Percentiles rank a stretch among this genome's conserved stretches.
These are phyloP conservation scores for Nemotelus nigrinus DNA, from an alignment of 2,888 invertebrate species.

Conservation along the genomic window DNA sequence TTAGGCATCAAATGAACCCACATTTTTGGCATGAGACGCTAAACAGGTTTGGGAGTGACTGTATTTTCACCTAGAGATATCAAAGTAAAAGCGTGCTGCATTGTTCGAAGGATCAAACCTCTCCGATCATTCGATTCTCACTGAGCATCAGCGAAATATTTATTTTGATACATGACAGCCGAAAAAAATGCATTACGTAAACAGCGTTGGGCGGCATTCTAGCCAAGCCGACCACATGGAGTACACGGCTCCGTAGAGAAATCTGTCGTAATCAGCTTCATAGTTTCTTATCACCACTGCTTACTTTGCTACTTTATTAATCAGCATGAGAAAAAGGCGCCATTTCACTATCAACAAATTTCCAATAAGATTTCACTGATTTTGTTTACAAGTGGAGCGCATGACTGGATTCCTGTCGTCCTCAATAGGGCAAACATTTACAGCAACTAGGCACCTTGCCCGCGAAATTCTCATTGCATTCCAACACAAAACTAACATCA, in stretches of 20 bases:
- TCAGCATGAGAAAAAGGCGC: constrained; percentile 20
- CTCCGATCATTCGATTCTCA: too few relatives aligned
- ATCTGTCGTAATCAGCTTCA: not conserved
- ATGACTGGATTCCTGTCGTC: constrained; percentile 20
- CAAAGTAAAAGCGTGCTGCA: too few relatives aligned
- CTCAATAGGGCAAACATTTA: constrained; percentile 5
- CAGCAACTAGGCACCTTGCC: not conserved
- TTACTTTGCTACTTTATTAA: not conserved
- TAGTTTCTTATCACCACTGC: not conserved
- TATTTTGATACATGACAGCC: too few relatives aligned
- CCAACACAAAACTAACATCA: not conserved
- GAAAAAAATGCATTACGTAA: constrained; percentile 7
- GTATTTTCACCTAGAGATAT: too few relatives aligned
- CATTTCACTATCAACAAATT: constrained; percentile 16
- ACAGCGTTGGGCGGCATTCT: not conserved
- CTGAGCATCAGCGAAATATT: too few relatives aligned
- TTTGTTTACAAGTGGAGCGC: constrained; percentile 40
- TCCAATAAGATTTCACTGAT: constrained; percentile 10
- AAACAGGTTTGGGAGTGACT: too few relatives aligned
- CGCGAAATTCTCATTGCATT: constrained; percentile 32
- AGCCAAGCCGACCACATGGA: constrained; percentile 24
- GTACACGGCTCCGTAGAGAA: not conserved
- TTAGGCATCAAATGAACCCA: too few relatives aligned
- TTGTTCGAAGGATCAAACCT: too few relatives aligned
- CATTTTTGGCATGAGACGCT: too few relatives aligned